These are phyloP conservation scores for Gallinago nigripennis DNA, from an alignment of 2,797 vertebrate genomes.

Conservation along the genomic window DNA sequence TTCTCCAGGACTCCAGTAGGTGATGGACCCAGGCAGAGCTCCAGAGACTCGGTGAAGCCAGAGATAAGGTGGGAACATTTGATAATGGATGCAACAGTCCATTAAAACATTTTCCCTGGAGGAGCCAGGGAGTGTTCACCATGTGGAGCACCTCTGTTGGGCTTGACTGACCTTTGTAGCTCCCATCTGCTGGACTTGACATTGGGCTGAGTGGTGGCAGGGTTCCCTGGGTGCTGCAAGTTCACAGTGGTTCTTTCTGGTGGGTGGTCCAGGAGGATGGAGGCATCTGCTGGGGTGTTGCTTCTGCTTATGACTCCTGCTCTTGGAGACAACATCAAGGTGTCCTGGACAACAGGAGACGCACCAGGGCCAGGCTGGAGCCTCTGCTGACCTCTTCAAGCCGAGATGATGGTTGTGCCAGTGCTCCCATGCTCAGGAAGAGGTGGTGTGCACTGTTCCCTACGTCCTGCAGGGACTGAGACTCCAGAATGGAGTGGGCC, in stretches of 20 bases:
- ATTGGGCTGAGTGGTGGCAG: neutral
- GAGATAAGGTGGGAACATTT: neutral
- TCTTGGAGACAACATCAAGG: neutral
- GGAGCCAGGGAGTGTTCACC: fast-evolving
- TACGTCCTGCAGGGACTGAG: neutral
- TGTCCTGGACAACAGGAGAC: neutral
- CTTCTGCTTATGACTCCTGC: neutral
- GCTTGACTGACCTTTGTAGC: neutral
- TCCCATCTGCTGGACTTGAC: neutral
- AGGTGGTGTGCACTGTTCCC: neutral
- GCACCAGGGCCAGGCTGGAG: neutral
- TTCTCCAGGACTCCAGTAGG: neutral
- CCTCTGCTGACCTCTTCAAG: neutral
- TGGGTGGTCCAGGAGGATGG: neutral
- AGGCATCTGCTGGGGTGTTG: neutral
- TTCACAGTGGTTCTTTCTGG: neutral
- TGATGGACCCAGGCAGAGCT: neutral
- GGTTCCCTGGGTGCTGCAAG: neutral
- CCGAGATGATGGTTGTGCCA: neutral
- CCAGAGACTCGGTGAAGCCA: fast-evolving
- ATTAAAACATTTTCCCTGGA: neutral
- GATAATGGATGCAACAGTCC: neutral
- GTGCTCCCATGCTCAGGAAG: neutral
- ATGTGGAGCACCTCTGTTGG: neutral
- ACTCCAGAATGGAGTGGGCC: neutral